Conservation (phyloP, 2,888 invertebrate species). For the Drosophila leonis region DNA sequence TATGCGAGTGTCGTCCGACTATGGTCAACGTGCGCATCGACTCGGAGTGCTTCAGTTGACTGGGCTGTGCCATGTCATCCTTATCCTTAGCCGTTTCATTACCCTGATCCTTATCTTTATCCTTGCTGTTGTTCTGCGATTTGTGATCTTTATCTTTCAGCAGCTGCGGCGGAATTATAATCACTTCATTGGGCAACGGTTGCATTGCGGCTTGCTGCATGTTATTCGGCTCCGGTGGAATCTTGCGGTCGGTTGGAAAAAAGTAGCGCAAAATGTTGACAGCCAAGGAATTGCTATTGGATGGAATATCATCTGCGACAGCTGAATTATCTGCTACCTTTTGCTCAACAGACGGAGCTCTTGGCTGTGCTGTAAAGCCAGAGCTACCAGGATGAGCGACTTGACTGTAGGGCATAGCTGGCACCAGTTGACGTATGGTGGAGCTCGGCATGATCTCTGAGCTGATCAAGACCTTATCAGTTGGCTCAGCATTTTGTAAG, state of each 20-base stretch:
- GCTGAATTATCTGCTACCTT: no score
- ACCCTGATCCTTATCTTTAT: not conserved
- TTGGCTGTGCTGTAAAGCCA: not conserved
- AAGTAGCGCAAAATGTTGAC: not conserved
- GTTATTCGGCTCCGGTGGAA: not conserved
- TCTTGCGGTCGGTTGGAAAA: not conserved
- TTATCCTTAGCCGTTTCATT: not conserved
- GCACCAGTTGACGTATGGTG: not conserved
- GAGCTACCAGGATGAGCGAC: not conserved
- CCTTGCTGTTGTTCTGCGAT: not conserved
- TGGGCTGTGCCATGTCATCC: not conserved
- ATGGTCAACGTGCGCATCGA: conserved; percentile 59
- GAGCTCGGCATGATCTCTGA: not conserved
- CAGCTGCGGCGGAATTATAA: not conserved
- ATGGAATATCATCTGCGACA: no score
- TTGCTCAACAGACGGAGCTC: not conserved
- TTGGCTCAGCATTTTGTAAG: not conserved
- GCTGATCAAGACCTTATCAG: not conserved
- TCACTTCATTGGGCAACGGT: not conserved
- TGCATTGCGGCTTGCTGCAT: not conserved
- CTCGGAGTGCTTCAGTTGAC: conserved; percentile 29
- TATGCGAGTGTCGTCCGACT: conserved; percentile 43
- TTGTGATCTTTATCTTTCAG: not conserved
- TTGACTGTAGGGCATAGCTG: not conserved
- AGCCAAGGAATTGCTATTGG: not conserved